These are phyloP conservation scores for Gracilinanus agilis DNA, from an alignment of 2,113 vertebrate species.

Conservation along the genomic window DNA sequence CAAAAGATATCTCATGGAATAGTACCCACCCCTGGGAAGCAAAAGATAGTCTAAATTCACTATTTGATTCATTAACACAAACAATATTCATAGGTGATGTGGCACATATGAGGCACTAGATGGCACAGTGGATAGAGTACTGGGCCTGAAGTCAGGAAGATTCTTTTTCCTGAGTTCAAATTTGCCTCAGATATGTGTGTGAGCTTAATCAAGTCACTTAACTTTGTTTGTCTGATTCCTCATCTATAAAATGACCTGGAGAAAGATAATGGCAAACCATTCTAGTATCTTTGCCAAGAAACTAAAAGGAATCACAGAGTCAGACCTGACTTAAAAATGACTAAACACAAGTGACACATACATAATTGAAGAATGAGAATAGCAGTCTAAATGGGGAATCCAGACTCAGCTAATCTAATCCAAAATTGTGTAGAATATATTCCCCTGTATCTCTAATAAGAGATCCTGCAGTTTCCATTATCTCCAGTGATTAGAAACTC, in stretches of 20 bases:
- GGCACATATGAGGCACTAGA: not conserved
- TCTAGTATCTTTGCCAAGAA: too few species aligned
- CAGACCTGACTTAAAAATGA: too few species aligned
- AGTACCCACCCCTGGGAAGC: not conserved
- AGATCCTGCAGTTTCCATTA: not conserved
- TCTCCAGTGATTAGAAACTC: not conserved
- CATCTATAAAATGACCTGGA: too few species aligned
- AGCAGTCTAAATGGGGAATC: not conserved
- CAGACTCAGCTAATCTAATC: not conserved
- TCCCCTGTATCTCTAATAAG: not conserved
- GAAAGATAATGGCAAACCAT: too few species aligned
- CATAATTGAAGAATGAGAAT: not conserved
- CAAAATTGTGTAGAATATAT: not conserved
- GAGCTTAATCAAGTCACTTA: too few species aligned
- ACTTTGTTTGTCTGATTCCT: too few species aligned
- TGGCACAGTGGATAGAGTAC: too few species aligned
- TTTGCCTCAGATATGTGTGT: too few species aligned
- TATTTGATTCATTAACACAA: not conserved
- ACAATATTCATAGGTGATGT: not conserved
- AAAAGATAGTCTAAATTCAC: not conserved
- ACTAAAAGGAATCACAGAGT: too few species aligned
- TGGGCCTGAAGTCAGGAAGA: too few species aligned
- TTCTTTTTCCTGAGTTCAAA: too few species aligned
- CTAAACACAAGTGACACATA: not conserved
- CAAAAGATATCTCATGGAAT: not conserved